Base-by-base conservation (phyloP, 2,888 invertebrate genomes). In the Chaetogeoica ovagalla region DNA sequence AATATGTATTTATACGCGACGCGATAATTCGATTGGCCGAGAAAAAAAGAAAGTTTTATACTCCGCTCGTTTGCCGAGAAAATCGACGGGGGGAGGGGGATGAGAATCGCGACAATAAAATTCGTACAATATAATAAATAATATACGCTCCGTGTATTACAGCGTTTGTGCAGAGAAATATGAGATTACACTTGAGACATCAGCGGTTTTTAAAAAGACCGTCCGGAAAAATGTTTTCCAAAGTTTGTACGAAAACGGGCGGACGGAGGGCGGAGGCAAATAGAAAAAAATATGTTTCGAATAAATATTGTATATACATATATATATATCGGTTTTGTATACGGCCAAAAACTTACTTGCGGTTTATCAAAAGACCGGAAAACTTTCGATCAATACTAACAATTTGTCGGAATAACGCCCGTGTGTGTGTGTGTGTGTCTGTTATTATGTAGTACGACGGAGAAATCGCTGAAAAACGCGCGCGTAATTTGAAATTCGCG, bases 361-460 rank as follows among this genome's bases (percentile, higher is more conserved):
- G 65, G 74, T 76, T 76, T 48, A 68, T 76, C 75, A 75, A 75
- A 66, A 66, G 66, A 66, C 66, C 48, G 59, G 66, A 23, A 59
- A 76, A 76, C 75, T 76, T 76, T 30, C 66, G 59, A 68, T 76
- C 66, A 76, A 76, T 76, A 59, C 66, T n/a, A n/a, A 76, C 59
- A 68, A 66, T 66, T 75, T 75, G 57, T 66, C 43, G 23, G 23
- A 19, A 39, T 11, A 30, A 37, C 59, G 21, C 37, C 37, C 13
- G n/a, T 30, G 39, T 19, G 43, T 7, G 11, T 11, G 6, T 9
- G 37, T 6, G n/a, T 30, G 39, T 19, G 43, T 7, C 1, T 11
- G 6, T 9, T 43, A 43, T 43, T 30, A 23, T 9, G 43, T 30
- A 4, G 1, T 30, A 9, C 7, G 30, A 55, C 1, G 17, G 19